Evolutionary conservation across 2,797 vertebrate genomes (phyloP), one percentile per base, ranked within the genome.

Genomic region (Scleropages formosus): DNA sequence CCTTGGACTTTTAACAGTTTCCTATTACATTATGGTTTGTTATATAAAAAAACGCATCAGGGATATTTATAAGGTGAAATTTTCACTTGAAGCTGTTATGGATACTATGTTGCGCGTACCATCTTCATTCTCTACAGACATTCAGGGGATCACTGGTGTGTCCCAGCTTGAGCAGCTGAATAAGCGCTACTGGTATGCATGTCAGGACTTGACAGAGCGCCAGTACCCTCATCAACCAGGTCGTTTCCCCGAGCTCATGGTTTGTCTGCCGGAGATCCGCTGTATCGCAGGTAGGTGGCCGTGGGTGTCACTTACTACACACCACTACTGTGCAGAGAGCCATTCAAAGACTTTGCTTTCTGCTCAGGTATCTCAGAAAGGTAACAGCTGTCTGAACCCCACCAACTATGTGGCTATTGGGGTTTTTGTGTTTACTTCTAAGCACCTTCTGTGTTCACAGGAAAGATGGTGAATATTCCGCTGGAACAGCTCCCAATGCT

Each of bases 181-280:
- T 49, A 94, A 93, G 84, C 83, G 92, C 58, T 94, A 93, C 12
- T 94, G 93, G 93, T 94, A 93, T 1, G 91, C 93, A 66, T 94
- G 93, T 88, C 93, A 94, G 87, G 93, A 94, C 85, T 93, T 93
- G 86, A 93, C 92, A 0, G 93, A 94, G 80, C 93, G 90, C 88
- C 92, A 91, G 49, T 93, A 92, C 18, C 89, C 92, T 0, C 93
- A 93, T 79, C 92, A 94, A 86, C 92, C 92, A 0, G 93, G 87
- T 82, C 90, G 93, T 8, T 94, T 94, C 70, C 92, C 92, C 0
- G 93, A 39, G 2, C 70, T 94, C 1, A 93, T 94, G 92, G 93
- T 94, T 93, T 93, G 92, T 81, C 85, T 94, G 83, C 92, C 93
- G 4, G 91, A 94, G 84, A 91, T 94, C 60, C 90, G 92, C 3